Conservation (phyloP, 1,140 invertebrate genomes). For the Luehdorfia chinensis region DNA sequence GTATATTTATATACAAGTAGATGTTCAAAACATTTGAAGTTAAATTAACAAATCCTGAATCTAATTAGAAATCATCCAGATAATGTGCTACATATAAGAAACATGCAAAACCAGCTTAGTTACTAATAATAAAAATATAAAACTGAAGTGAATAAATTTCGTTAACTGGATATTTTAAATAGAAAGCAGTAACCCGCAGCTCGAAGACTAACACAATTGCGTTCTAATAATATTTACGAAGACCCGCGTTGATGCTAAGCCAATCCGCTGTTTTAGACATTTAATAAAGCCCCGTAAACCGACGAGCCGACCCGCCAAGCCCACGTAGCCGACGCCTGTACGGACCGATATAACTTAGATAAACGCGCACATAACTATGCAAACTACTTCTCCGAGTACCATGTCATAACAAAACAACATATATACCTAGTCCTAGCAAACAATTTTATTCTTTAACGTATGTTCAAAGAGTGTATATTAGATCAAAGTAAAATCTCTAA, state of each 20-base stretch:
- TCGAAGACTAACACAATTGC: too few species aligned
- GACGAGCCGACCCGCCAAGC: slow-evolving; percentile 28
- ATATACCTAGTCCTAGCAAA: slow-evolving; percentile 21
- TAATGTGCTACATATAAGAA: too few species aligned
- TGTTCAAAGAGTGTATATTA: not conserved
- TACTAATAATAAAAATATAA: too few species aligned
- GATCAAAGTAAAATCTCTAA: slow-evolving; percentile 30
- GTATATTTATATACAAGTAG: too few species aligned
- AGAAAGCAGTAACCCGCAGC: too few species aligned
- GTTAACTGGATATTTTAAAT: too few species aligned
- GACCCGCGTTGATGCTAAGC: slow-evolving; percentile 19
- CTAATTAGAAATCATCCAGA: too few species aligned
- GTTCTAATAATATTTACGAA: slow-evolving; percentile 3
- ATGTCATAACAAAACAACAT: slow-evolving; percentile 24
- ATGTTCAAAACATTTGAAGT: too few species aligned
- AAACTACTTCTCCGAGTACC: slow-evolving; percentile 50
- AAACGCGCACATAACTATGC: slow-evolving; percentile 69
- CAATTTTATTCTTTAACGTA: slow-evolving; percentile 34
- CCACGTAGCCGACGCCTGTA: slow-evolving; percentile 40
- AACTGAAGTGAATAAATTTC: too few species aligned
- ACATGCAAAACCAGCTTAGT: too few species aligned
- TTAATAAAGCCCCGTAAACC: slow-evolving; percentile 36
- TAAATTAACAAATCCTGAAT: too few species aligned
- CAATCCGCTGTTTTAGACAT: slow-evolving; percentile 41
- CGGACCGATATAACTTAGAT: slow-evolving; percentile 66